Conservation (phyloP, 2,797 vertebrate species). For the Eremophila alpestris region DNA sequence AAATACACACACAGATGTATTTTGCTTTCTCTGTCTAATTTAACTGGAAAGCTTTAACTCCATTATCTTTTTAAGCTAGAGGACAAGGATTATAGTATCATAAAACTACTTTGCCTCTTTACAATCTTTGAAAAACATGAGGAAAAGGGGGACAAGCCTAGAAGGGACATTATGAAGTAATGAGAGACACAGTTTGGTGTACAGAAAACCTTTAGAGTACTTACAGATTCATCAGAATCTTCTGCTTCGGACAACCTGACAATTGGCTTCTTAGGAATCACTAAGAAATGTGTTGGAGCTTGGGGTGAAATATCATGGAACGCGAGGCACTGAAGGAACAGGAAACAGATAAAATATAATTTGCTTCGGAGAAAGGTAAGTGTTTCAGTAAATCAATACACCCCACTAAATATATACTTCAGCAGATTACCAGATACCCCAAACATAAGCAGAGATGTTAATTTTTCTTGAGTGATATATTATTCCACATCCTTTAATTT, state of each 20-base stretch:
- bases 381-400: neutral
- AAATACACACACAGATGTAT: neutral
- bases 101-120: neutral
- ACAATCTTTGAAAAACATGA: neutral
- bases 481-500: neutral
- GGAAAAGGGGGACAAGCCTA: neutral
- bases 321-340: constrained; percentile 85
- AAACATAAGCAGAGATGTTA: neutral
- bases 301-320: constrained; percentile 93
- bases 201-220: constrained; percentile 52
- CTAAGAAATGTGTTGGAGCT: constrained; percentile 94
- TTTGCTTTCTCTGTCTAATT: neutral
- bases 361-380: neutral
- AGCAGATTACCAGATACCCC: neutral
- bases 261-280: constrained; percentile 92
- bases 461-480: neutral
- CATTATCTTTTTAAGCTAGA: neutral
- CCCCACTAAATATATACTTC: neutral
- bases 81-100: accelerated
- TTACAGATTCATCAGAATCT: constrained; percentile 88
- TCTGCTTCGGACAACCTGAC: constrained; percentile 86
- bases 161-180: neutral
- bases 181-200: neutral
- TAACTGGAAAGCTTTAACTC: neutral
- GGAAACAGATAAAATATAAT: neutral